Base-by-base conservation (phyloP, 1,140 invertebrate genomes). In the Musca vetustissima region DNA sequence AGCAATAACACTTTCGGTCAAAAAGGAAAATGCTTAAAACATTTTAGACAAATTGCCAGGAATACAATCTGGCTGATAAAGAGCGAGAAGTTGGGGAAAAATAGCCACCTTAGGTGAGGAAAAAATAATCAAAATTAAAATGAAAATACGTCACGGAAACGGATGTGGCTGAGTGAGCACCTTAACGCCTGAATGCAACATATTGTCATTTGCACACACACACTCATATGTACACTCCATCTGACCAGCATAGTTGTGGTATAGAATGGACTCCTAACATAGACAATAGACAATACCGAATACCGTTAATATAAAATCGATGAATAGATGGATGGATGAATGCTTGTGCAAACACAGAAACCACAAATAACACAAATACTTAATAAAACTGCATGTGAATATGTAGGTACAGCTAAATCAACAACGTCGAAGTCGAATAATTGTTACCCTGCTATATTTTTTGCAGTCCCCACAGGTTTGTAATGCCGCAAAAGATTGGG, bases 351-450 rank as follows among this genome's bases (percentile, higher is more conserved):
- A 32, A 36, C 28, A 59, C 17, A 61, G 36, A 43, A 61, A 21
- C 57, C 57, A 61, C 57, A 61, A 61, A 61, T 61, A 61, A 61
- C 57, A 61, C 57, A 61, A 61, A 61, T 61, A 61, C 57, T 61
- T 61, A 61, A 61, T 32, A 61, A 43, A 43, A 43, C 11, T 43
- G 9, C 36, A 13, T 43, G 6, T 43, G 6, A 7, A 43, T 43
- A 11, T 13, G 4, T 11, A 43, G 1, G 36, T 43, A 11, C 11
- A 13, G 11, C 13, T 13, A 43, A 13, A 13, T 6, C 11, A 8
- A 11, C 7, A 43, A n/a, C n/a, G 36, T 43, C 11, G 28, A 43
- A 43, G 36, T 28, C 36, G 36, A 43, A 43, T 43, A 11, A 32
- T n/a, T n/a, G n/a, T n/a, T n/a, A n/a, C n/a, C n/a, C n/a, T n/a